Conservation (phyloP, 2,797 vertebrate species). For the Hoplostethus mediterraneus region DNA sequence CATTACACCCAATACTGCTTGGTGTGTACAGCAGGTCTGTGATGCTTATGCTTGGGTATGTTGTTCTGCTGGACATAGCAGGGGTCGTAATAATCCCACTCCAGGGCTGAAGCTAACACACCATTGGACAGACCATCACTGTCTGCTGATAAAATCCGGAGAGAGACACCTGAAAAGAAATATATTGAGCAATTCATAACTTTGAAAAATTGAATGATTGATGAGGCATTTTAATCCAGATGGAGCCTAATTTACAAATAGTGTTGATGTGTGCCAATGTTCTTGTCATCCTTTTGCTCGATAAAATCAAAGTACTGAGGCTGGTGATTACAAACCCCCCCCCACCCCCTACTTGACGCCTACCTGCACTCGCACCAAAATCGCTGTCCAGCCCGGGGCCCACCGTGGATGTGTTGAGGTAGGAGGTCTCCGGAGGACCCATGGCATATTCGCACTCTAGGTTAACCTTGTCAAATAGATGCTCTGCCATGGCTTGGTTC, state of each 20-base stretch:
- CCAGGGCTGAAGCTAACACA: slow-evolving; percentile 69
- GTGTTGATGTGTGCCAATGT: too few species aligned
- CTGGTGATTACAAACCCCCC: too few species aligned
- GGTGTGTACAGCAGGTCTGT: slow-evolving; percentile 77
- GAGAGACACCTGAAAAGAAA: slow-evolving; percentile 82
- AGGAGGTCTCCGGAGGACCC: slow-evolving; percentile 62
- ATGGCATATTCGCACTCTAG: slow-evolving; percentile 74
- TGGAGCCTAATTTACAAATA: too few species aligned
- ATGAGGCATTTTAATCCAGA: slow-evolving; percentile 1
- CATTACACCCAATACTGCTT: slow-evolving; percentile 89
- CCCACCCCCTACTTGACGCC: neutral
- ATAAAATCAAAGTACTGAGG: neutral
- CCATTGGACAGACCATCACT: slow-evolving; percentile 83
- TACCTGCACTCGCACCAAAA: slow-evolving; percentile 90
- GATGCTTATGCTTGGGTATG: slow-evolving; percentile 77
- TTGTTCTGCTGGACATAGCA: slow-evolving; percentile 87
- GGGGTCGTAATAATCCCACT: slow-evolving; percentile 89
- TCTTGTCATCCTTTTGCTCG: too few species aligned
- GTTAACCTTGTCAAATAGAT: slow-evolving; percentile 61
- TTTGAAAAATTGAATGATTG: neutral
- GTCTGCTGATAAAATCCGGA: slow-evolving; percentile 88
- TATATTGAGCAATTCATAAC: neutral
- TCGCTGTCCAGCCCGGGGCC: slow-evolving; percentile 89
- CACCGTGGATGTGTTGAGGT: slow-evolving; percentile 68
- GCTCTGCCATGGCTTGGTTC: slow-evolving; percentile 52